A percentile compares a stretch with the other conserved stretches of the same genome.
Evolutionary conservation across 2,797 vertebrate species (phyloP).

Genomic region (Falco naumanni): DNA sequence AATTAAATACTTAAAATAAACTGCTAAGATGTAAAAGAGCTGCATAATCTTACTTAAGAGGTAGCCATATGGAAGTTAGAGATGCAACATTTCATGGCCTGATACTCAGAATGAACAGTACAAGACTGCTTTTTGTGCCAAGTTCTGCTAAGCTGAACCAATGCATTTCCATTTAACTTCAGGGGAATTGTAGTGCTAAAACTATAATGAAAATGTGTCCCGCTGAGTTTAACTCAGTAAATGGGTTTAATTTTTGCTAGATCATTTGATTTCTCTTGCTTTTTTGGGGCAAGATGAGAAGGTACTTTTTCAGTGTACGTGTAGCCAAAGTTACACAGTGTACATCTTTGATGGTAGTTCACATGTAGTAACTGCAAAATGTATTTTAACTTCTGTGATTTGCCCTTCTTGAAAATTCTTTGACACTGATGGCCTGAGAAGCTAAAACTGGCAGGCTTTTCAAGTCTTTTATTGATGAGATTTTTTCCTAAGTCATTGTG

Average conservation of each 20-base stretch:
- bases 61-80: conserved; percentile 43
- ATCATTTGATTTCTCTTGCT: background rate
- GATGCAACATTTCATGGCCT: background rate
- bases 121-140: background rate
- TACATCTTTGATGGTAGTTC: background rate
- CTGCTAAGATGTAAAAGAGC: background rate
- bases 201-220: background rate
- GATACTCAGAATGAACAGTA: background rate
- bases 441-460: background rate
- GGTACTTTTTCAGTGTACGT: background rate
- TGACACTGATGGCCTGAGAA: background rate
- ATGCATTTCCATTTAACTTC: background rate
- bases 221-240: background rate
- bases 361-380: background rate
- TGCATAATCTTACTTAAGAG: background rate
- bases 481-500: background rate
- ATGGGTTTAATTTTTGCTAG: background rate
- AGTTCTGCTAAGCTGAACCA: background rate
- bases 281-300: background rate
- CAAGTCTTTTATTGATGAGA: background rate
- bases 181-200: background rate
- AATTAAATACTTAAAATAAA: conserved; percentile 26
- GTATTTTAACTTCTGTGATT: background rate
- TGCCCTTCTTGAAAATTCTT: background rate
- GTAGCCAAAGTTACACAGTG: background rate